Conservation (phyloP, 2,888 invertebrate species). For the Melanostoma scalare region DNA sequence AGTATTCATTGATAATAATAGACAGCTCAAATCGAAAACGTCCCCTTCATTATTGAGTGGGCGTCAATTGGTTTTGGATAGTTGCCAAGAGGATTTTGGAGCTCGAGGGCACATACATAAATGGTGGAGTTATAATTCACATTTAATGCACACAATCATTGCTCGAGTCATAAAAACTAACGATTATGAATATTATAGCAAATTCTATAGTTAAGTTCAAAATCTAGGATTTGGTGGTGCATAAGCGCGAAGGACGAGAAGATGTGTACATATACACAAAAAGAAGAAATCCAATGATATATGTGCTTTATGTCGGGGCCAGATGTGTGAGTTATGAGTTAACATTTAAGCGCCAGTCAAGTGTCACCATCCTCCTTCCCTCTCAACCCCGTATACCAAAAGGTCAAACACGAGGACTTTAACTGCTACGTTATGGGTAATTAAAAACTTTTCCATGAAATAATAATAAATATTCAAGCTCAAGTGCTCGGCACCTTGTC, state of each 20-base stretch:
- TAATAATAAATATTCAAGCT: slow-evolving; percentile 61
- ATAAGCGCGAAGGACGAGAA: not conserved
- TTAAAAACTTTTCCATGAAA: slow-evolving; percentile 64
- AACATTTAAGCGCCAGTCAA: slow-evolving; percentile 7
- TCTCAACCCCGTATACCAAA: not conserved
- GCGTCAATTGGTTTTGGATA: slow-evolving; percentile 31
- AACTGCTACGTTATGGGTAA: slow-evolving; percentile 42
- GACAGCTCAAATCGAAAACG: slow-evolving; percentile 49
- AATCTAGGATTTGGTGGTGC: slow-evolving; percentile 1
- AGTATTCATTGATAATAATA: slow-evolving; percentile 65
- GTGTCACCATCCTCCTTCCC: not conserved
- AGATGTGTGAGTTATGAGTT: slow-evolving; percentile 51
- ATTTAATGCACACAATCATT: slow-evolving; percentile 64
- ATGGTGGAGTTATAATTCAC: slow-evolving; percentile 56
- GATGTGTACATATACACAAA: not conserved
- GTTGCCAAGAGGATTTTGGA: slow-evolving; percentile 21
- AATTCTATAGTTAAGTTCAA: slow-evolving; percentile 31
- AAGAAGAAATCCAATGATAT: slow-evolving; percentile 55
- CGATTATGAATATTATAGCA: slow-evolving; percentile 66
- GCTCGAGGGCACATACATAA: not conserved
- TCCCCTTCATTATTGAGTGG: slow-evolving; percentile 37
- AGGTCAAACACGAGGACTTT: slow-evolving; percentile 19
- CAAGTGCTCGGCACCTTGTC: slow-evolving; percentile 63
- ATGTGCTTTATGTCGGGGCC: slow-evolving; percentile 61
- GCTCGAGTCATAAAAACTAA: slow-evolving; percentile 69